Conservation (phyloP, 2,797 vertebrate species). For the Pseudopleuronectes americanus region DNA sequence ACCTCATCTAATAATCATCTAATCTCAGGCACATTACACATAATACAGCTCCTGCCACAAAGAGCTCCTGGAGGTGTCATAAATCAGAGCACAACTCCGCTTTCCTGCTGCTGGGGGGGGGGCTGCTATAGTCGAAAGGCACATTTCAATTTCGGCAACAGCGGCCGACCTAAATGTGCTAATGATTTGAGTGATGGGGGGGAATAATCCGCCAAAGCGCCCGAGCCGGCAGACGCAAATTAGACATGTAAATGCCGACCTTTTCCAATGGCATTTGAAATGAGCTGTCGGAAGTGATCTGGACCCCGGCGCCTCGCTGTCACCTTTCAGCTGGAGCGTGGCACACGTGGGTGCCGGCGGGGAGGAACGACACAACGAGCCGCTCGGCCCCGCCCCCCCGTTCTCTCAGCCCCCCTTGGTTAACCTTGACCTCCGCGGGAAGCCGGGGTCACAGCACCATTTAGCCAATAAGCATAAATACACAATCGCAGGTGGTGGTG, state of each 20-base stretch:
- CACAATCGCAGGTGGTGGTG: conserved; percentile 17
- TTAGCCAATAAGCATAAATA: conserved; percentile 46
- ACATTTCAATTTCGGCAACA: conserved; percentile 75
- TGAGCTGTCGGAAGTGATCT: conserved; percentile 78
- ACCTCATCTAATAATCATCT: conserved; percentile 21
- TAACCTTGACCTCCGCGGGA: conserved; percentile 72
- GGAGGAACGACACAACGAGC: not conserved
- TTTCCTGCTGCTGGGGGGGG: conserved; percentile 52
- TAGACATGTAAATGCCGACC: conserved; percentile 85
- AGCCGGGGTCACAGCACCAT: conserved; percentile 3
- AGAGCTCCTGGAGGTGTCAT: conserved; percentile 52
- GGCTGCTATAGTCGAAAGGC: conserved; percentile 55
- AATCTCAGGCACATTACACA: conserved; percentile 31
- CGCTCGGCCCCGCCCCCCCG: conserved; percentile 1
- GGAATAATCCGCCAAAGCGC: conserved; percentile 88
- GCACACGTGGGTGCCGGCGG: conserved; percentile 16
- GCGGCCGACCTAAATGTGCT: conserved; percentile 69
- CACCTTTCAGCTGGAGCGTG: conserved; percentile 59
- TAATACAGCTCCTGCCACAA: conserved; percentile 25
- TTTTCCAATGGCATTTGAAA: conserved; percentile 83
- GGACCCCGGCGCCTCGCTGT: conserved; percentile 56
- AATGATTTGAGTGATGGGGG: conserved; percentile 89
- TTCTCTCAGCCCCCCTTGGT: conserved; percentile 37
- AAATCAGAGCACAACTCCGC: conserved; percentile 55
- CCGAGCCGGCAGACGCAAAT: conserved; percentile 77